Percentiles rank a stretch among this genome's conserved stretches.
Conservation (phyloP, 2,888 invertebrate genomes). For the Phalera bucephala region DNA sequence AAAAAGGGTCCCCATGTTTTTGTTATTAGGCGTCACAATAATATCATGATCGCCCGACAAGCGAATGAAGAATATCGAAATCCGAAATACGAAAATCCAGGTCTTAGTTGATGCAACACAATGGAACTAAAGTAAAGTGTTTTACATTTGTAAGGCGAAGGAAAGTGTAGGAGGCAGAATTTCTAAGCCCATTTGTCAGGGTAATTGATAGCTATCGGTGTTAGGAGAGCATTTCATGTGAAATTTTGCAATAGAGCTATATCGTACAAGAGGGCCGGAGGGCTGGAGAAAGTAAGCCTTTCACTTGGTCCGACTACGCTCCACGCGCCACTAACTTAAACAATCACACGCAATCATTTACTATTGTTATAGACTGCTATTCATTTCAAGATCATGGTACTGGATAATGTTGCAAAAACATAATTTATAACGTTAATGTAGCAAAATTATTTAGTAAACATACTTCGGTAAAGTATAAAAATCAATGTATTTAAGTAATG, state of each 20-base stretch:
- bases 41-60: not conserved
- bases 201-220: slow-evolving; percentile 65
- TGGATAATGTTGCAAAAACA: slow-evolving; percentile 22
- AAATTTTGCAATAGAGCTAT: slow-evolving; percentile 72
- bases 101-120: no score
- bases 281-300: slow-evolving; percentile 80
- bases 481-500: no score
- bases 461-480: no score
- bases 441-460: slow-evolving; percentile 9
- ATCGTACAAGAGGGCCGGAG: slow-evolving; percentile 68
- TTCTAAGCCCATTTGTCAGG: slow-evolving; percentile 59
- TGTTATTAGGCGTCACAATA: not conserved
- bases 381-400: slow-evolving; percentile 29
- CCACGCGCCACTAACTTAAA: slow-evolving; percentile 59
- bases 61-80: not conserved
- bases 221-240: slow-evolving; percentile 68
- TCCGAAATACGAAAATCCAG: no score
- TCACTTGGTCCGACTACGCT: slow-evolving; percentile 64
- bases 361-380: slow-evolving; percentile 43
- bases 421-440: slow-evolving; percentile 19
- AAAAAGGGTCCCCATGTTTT: not conserved
- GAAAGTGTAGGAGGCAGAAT: slow-evolving; percentile 48
- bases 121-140: slow-evolving; percentile 11
- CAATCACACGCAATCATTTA: slow-evolving; percentile 59
- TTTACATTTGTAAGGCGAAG: slow-evolving; percentile 23